phyloP scores from a whole-genome alignment of 2,888 invertebrate genomes.

The Camptogramma bilineatum region DNA sequence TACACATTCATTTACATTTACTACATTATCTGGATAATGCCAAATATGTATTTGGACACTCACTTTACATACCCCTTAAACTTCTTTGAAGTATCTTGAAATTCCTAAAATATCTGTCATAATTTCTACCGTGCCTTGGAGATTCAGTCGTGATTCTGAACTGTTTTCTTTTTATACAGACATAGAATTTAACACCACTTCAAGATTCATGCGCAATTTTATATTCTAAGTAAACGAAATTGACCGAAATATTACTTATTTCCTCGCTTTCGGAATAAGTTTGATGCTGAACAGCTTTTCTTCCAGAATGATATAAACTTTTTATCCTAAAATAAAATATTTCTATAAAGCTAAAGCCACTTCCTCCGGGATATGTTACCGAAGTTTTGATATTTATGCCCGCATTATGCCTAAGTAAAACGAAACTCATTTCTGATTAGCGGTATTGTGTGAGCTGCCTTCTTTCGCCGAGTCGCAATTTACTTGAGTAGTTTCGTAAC shows the following conservation, averaged over 20 bases:
- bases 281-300: neutral
- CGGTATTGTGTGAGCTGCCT: slow-evolving; percentile 30
- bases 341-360: slow-evolving; percentile 17
- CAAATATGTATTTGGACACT: no score
- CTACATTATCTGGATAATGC: no score
- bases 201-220: neutral
- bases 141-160: no score
- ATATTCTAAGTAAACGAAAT: neutral
- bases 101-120: no score
- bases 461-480: slow-evolving; percentile 31
- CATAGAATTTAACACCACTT: neutral
- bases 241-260: neutral
- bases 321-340: slow-evolving; percentile 13
- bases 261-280: neutral
- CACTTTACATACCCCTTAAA: no score
- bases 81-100: no score
- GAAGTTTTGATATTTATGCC: slow-evolving; percentile 36
- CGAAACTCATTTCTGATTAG: slow-evolving; percentile 39
- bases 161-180: no score
- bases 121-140: no score
- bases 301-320: neutral
- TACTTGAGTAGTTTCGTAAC: slow-evolving; percentile 30
- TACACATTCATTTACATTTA: no score
- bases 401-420: slow-evolving; percentile 36
- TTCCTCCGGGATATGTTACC: slow-evolving; percentile 8